Conservation (phyloP, 2,888 invertebrate species). For the Podabrus alpinus region DNA sequence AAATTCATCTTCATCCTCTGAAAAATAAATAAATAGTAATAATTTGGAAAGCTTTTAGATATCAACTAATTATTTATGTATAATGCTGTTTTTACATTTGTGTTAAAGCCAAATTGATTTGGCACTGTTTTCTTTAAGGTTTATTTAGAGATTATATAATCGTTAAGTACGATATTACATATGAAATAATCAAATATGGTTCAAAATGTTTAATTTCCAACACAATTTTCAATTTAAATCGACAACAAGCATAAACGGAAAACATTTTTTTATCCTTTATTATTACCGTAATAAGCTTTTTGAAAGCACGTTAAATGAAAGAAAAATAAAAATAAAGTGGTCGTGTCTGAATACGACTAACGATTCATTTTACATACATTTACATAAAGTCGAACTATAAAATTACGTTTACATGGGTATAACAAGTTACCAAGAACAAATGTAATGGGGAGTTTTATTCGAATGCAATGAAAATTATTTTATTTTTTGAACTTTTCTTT, state of each 20-base stretch:
- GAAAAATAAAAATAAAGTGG: background rate
- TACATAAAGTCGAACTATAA: background rate
- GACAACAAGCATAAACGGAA: background rate
- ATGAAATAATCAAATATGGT: background rate
- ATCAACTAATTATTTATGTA: background rate
- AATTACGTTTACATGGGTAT: background rate
- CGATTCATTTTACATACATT: background rate
- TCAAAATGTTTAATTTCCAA: background rate
- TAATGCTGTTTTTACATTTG: background rate
- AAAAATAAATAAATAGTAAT: slow-evolving; percentile 43
- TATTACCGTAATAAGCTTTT: background rate
- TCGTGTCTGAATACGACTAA: background rate
- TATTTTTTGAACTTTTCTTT: background rate
- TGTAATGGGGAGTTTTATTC: background rate
- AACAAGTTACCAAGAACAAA: background rate
- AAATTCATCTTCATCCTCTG: slow-evolving; percentile 77
- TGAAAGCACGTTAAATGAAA: background rate
- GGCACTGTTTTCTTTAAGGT: background rate
- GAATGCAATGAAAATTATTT: background rate
- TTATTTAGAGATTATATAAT: background rate
- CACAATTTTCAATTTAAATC: background rate
- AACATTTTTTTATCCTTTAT: background rate
- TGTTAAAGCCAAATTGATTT: background rate
- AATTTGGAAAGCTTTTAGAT: background rate
- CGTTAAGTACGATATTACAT: background rate